Evolutionary conservation across 1,140 invertebrate genomes (phyloP).

Genomic region (Oreohelix idahoensis): DNA sequence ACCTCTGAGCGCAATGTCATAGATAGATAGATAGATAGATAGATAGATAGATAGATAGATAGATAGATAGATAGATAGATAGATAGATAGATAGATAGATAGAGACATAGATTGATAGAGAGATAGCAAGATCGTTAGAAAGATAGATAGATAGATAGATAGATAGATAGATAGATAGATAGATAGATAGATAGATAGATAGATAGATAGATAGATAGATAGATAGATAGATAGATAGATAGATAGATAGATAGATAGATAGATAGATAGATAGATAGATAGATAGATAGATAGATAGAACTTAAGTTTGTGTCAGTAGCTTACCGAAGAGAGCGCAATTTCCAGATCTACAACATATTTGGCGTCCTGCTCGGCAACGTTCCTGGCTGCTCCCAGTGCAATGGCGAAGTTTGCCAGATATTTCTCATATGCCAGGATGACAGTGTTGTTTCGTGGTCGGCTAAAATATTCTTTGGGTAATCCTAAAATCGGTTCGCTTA

Average conservation of each 20-base stretch:
- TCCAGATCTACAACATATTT: background rate
- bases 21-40: too few species aligned
- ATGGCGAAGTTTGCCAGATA: background rate
- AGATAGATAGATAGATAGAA: background rate
- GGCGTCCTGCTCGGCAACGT: background rate
- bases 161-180: background rate
- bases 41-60: too few species aligned
- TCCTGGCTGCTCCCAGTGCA: background rate
- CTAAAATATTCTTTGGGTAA: background rate
- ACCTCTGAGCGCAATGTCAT: too few species aligned
- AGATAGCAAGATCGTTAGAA: too few species aligned
- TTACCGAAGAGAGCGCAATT: background rate
- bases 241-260: conserved; percentile 13
- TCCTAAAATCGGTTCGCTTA: background rate
- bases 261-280: conserved; percentile 13
- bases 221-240: conserved; percentile 21
- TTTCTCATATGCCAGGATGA: background rate
- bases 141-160: too few species aligned
- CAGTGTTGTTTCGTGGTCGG: background rate
- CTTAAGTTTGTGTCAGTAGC: background rate
- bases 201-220: conserved; percentile 12
- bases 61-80: too few species aligned
- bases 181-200: background rate
- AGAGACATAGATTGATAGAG: too few species aligned
- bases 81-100: too few species aligned